Evolutionary conservation across 2,797 vertebrate genomes (phyloP).

Genomic region (Poecile montanus): DNA sequence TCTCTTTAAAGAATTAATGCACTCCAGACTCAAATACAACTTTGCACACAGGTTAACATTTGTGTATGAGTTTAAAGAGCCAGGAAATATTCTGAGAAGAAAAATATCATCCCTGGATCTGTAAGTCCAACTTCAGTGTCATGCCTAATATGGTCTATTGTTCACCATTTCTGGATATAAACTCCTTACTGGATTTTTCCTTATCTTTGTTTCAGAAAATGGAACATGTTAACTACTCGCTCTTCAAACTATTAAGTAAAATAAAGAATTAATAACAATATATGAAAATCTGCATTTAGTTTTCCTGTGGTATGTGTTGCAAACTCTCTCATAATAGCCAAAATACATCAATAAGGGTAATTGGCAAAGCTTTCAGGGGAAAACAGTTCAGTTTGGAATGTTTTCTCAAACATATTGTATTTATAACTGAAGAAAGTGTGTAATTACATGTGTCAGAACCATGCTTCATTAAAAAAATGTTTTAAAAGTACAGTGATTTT

Average conservation of each 20-base stretch:
- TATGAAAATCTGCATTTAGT: background rate
- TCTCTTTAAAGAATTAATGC: background rate
- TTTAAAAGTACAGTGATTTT: background rate
- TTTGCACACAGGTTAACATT: background rate
- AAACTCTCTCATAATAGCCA: background rate
- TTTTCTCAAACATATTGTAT: background rate
- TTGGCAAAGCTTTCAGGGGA: fast-evolving
- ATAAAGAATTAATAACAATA: background rate
- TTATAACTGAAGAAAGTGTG: background rate
- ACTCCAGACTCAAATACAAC: background rate
- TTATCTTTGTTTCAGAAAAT: background rate
- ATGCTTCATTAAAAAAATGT: background rate
- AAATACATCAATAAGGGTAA: background rate
- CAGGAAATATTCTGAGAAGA: background rate
- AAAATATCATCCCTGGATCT: background rate
- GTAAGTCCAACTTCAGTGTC: background rate
- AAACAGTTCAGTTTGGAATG: background rate
- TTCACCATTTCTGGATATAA: background rate
- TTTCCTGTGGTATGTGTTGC: background rate
- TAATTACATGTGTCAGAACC: background rate
- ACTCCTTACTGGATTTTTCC: background rate
- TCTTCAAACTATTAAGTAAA: background rate
- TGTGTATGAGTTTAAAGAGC: background rate
- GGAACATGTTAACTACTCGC: background rate
- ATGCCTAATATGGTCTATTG: background rate